Evolutionary conservation across 2,888 invertebrate species (phyloP), one percentile per base, ranked within the genome.

Genomic region (Philonicus albiceps): DNA sequence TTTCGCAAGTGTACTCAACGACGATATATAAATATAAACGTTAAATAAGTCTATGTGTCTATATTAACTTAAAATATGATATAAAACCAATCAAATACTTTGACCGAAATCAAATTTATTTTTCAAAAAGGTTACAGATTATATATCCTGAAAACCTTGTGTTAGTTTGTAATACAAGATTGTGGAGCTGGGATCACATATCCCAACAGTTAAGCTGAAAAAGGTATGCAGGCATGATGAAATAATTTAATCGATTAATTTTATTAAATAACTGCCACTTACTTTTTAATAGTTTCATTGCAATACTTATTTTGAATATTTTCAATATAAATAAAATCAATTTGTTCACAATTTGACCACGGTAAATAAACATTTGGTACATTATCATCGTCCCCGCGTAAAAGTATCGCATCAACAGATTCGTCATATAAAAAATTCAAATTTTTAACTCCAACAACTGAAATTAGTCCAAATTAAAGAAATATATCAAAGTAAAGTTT

Each of bases 141-240:
- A 53, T 49, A 64, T 91, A 87, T 89, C 87, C 88, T 90, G 88
- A 88, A 91, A 88, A 86, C 91, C 91, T 89, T 91, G 88, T 19
- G 89, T 88, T 86, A 92, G 89, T 91, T 93, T 90, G 91, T 94
- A 92, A 88, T 92, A 93, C 8, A 93, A 91, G 86, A 93, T 91
- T 2, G 93, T 93, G 5, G 92, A 92, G 78, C 93, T 93, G 3
- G 92, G 89, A 87, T 93, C 92, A 8, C 93, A 91, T 30, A 93
- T 90, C 8, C 91, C 93, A n/a, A 93, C 86, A 49, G 90, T 89
- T 88, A 88, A 86, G 75, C 90, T 89, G 49, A 6, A 49, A 49
- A 49, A n/a, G 3, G 3, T 43, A 3, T 84, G 19, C 88, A 88
- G 86, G 3, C 13, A 16, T 43, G 16, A 84, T 34, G n/a, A 74